A percentile compares a stretch with the other conserved stretches of the same genome.
Evolutionary conservation across 2,888 invertebrate species (phyloP).

Genomic region (Catocala nupta): DNA sequence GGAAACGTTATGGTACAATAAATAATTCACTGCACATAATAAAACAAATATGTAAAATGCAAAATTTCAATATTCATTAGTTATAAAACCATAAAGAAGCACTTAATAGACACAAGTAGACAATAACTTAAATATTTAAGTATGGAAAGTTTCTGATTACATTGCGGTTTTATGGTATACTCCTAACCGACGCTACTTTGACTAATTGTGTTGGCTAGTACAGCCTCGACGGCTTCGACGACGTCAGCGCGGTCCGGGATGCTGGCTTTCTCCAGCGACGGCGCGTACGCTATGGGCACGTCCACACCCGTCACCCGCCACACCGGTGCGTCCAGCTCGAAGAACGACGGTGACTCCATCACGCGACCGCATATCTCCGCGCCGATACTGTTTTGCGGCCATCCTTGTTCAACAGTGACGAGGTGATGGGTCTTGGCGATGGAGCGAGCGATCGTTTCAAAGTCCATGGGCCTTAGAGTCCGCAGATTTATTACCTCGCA

Average conservation of each 20-base stretch:
- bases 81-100: conserved; percentile 24
- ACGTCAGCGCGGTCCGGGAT: conserved; percentile 89
- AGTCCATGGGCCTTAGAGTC: conserved; percentile 95
- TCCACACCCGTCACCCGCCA: conserved; percentile 97
- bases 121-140: conserved; percentile 66
- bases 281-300: conserved; percentile 98
- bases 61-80: not conserved
- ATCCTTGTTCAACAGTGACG: conserved; percentile 98
- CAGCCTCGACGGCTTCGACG: conserved; percentile 91
- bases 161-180: conserved; percentile 53
- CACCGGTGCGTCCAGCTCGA: conserved; percentile 98
- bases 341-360: conserved; percentile 97
- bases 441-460: conserved; percentile 92
- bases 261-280: conserved; percentile 90
- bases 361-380: conserved; percentile 97
- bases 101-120: conserved; percentile 17
- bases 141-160: conserved; percentile 28
- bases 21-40: too few relatives aligned
- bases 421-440: conserved; percentile 98
- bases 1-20: too few relatives aligned
- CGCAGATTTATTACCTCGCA: conserved; percentile 98
- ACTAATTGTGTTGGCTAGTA: conserved; percentile 89
- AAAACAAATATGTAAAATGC: too few relatives aligned
- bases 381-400: conserved; percentile 98
- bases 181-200: conserved; percentile 53